phyloP scores from a whole-genome alignment of 2,113 vertebrate genomes.

The Zapus hudsonius region DNA sequence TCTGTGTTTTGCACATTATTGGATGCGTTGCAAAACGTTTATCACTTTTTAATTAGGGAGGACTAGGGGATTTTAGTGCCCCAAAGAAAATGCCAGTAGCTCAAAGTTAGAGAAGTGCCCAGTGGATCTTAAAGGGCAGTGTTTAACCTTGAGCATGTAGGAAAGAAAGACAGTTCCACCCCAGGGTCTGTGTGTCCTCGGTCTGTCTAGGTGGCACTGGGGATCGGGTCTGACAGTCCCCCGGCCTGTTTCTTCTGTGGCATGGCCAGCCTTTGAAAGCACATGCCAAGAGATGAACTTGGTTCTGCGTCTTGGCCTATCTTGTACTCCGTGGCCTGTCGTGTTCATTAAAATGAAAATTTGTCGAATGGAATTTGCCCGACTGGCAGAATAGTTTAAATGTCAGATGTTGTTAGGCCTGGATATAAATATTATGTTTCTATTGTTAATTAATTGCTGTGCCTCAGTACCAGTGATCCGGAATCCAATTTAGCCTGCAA shows the following conservation, averaged over 20 bases:
- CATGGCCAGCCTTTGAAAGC: constrained; percentile 43
- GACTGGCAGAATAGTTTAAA: constrained; percentile 80
- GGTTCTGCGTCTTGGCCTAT: constrained; percentile 63
- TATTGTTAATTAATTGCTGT: constrained; percentile 82
- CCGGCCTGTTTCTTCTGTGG: constrained; percentile 22
- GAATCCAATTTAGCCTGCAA: constrained; percentile 81
- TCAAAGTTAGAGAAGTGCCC: constrained; percentile 47
- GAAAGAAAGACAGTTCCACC: neutral
- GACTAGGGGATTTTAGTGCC: constrained; percentile 62
- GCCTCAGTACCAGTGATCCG: constrained; percentile 79
- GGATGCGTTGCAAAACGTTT: constrained; percentile 74
- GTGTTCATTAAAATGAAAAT: constrained; percentile 81
- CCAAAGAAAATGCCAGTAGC: constrained; percentile 63
- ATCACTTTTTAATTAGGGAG: constrained; percentile 79
- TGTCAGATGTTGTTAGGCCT: constrained; percentile 80
- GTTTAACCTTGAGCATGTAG: constrained; percentile 4
- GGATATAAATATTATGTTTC: constrained; percentile 82
- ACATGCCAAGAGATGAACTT: constrained; percentile 60
- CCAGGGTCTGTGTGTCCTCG: constrained; percentile 29
- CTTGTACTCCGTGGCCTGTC: constrained; percentile 68
- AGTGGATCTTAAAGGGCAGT: neutral
- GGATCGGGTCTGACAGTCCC: neutral
- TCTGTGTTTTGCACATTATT: constrained; percentile 68
- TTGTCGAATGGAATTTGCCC: constrained; percentile 79
- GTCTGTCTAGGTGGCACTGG: neutral